Percentiles rank a stretch among this genome's conserved stretches.
Evolutionary conservation across 2,113 vertebrate genomes (phyloP).

Genomic region (Sprattus sprattus): DNA sequence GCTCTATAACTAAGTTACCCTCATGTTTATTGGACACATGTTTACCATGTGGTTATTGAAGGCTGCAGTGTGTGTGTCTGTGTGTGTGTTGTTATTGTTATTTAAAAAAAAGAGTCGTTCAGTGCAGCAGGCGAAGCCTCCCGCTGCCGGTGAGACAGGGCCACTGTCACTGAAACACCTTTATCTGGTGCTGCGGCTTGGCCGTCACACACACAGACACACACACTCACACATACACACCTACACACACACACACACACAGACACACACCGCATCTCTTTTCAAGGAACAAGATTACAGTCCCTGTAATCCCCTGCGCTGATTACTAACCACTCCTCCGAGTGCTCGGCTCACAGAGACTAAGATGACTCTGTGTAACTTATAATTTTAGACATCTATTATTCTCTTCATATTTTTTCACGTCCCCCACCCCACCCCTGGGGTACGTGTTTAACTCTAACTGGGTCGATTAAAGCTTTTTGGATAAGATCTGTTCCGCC

Average conservation of each 20-base stretch:
- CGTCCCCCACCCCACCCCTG: too few relatives aligned
- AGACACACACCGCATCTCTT: constrained; percentile 32
- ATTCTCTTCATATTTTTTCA: too few relatives aligned
- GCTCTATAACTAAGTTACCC: too few relatives aligned
- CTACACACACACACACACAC: background rate
- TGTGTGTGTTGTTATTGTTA: too few relatives aligned
- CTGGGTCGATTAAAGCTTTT: too few relatives aligned
- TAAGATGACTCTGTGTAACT: background rate
- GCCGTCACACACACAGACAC: background rate
- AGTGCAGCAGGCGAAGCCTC: background rate
- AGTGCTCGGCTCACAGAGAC: constrained; percentile 35
- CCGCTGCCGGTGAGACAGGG: background rate
- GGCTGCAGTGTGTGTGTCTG: too few relatives aligned
- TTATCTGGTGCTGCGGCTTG: background rate
- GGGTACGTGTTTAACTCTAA: too few relatives aligned
- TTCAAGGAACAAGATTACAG: constrained; percentile 63
- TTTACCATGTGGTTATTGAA: background rate
- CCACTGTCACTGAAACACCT: background rate
- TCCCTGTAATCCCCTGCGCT: constrained; percentile 63
- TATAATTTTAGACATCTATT: too few relatives aligned
- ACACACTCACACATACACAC: too few relatives aligned
- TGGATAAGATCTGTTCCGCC: too few relatives aligned
- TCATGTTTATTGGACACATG: background rate
- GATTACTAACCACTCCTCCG: constrained; percentile 63
- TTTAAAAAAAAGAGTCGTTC: background rate